Base-by-base conservation (phyloP, 1,140 invertebrate genomes). In the Homarus americanus region DNA sequence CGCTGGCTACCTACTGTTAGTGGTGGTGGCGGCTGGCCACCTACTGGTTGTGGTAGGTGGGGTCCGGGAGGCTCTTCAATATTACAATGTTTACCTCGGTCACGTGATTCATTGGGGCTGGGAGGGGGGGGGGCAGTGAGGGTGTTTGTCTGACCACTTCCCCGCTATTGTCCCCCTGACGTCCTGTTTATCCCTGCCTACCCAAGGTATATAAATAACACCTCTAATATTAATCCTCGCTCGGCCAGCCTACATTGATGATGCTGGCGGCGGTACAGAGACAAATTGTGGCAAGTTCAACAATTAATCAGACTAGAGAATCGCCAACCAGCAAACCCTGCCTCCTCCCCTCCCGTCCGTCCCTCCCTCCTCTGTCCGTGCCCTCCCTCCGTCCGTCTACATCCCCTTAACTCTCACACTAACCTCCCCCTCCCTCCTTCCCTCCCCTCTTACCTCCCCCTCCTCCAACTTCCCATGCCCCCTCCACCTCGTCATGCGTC, bases 271-370 rank as follows among this genome's bases (percentile, higher is more conserved):
- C 28, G 53, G 12, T 83, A 83, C 82, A 83, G 82, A 83, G 82
- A 83, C 82, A 83, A 83, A 83, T 83, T 83, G 82, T 69, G 58
- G 69, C 58, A 83, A 83, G 82, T 83, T 83, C 82, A 83, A 69
- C 82, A 83, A 83, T 83, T 83, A 83, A 83, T 83, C 82, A 83
- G 53, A 36, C 5, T 63, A 40, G 76, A 79, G 76, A 79, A 79
- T 79, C 76, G 40, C 44, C 76, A 41, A 28, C 44, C n/a, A 4
- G 53, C 53, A n/a, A n/a, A 20, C 76, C 41, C 32, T n/a, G 28
- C 24, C 28, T 53, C 12, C 80, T 82, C 58, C 24, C 17, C 66
- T 53, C 36, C 80, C 36, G 44, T 38, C 66, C 41, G 28, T 85
- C 41, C 63, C 38, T 41, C 83, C 41, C 20, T 20, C 72, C 32